Percentiles rank a stretch among this genome's conserved stretches.
Conservation (phyloP, 1,140 invertebrate species). For the Brachionus calyciflorus region DNA sequence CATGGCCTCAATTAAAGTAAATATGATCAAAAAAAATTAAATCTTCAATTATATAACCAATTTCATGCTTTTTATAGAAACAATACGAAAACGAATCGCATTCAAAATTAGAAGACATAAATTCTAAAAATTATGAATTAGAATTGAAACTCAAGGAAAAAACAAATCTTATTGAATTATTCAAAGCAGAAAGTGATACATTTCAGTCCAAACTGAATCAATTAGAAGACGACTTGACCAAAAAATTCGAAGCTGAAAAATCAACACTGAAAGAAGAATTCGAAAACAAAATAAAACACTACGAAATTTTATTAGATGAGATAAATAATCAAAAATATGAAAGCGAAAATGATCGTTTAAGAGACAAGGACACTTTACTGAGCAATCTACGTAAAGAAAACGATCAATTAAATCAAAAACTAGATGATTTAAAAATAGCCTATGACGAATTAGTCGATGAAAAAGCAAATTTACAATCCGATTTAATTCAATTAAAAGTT, state of each 20-base stretch:
- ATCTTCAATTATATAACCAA: background rate
- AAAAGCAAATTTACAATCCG: background rate
- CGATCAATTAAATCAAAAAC: background rate
- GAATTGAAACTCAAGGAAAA: slow-evolving; percentile 21
- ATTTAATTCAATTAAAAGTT: background rate
- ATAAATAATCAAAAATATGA: background rate
- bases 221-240: background rate
- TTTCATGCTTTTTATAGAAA: background rate
- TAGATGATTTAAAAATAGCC: background rate
- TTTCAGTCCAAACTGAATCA: background rate
- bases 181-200: slow-evolving; percentile 6
- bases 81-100: slow-evolving; percentile 24
- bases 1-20: slow-evolving; percentile 26
- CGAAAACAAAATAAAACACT: background rate
- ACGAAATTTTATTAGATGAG: background rate
- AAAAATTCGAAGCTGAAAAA: slow-evolving; percentile 3
- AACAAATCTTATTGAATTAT: slow-evolving; percentile 8
- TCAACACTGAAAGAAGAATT: background rate
- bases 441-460: slow-evolving; percentile 22
- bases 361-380: background rate
- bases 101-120: slow-evolving; percentile 1
- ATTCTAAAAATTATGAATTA: background rate
- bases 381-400: background rate
- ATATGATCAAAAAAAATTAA: background rate
- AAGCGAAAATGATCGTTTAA: background rate